Conservation (phyloP, 2,113 vertebrate genomes). For the Polyodon spathula region DNA sequence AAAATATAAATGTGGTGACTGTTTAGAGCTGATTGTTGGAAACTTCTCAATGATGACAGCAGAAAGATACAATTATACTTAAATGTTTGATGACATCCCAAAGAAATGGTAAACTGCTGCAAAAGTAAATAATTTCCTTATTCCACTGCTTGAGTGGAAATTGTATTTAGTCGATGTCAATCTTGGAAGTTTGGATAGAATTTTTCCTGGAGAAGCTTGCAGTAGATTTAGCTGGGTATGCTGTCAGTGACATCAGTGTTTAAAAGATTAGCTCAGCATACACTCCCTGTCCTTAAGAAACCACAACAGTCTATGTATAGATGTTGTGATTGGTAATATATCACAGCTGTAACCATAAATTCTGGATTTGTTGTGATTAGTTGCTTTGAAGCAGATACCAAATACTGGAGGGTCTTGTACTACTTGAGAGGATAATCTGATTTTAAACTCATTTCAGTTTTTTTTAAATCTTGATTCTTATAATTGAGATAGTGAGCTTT, state of each 20-base stretch:
- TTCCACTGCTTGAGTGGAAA: slow-evolving; percentile 4
- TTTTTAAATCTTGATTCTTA: no score
- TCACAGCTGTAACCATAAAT: slow-evolving; percentile 67
- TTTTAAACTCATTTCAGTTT: slow-evolving; percentile 48
- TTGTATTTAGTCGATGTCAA: slow-evolving; percentile 5
- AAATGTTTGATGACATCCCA: neutral
- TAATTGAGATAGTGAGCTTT: no score
- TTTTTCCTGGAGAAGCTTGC: slow-evolving; percentile 3
- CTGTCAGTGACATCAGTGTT: slow-evolving; percentile 40
- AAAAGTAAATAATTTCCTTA: slow-evolving; percentile 5
- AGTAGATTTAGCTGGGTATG: slow-evolving; percentile 8
- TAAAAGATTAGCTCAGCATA: slow-evolving; percentile 44
- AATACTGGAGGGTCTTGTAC: slow-evolving; percentile 53
- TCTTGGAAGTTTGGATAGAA: slow-evolving; percentile 1
- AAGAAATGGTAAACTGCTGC: neutral
- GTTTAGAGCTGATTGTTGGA: no score
- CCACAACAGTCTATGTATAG: slow-evolving; percentile 29
- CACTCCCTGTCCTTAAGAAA: slow-evolving; percentile 19
- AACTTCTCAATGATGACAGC: neutral
- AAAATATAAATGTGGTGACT: no score
- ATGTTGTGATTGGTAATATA: slow-evolving; percentile 60
- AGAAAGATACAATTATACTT: neutral
- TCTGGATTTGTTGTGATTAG: slow-evolving; percentile 65
- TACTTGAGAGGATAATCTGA: slow-evolving; percentile 65
- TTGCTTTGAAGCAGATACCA: slow-evolving; percentile 59